phyloP scores from a whole-genome alignment of 2,888 invertebrate species.

The Apantesis nais region DNA sequence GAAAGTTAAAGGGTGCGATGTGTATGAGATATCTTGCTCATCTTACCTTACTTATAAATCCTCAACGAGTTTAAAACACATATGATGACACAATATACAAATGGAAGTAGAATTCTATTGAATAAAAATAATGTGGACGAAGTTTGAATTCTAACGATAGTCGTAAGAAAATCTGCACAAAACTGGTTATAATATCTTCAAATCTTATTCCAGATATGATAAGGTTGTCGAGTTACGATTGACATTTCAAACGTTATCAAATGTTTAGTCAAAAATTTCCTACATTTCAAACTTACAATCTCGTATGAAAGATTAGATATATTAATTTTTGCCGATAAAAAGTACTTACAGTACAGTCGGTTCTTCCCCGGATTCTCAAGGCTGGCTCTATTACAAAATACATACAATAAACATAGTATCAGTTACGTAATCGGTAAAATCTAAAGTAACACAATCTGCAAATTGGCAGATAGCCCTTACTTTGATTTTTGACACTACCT shows the following conservation, averaged over 20 bases:
- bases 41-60: too few relatives aligned
- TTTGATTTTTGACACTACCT: too few relatives aligned
- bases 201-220: neutral
- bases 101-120: neutral
- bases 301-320: neutral
- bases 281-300: neutral
- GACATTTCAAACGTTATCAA: neutral
- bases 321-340: neutral
- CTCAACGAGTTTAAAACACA: too few relatives aligned
- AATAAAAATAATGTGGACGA: neutral
- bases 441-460: too few relatives aligned
- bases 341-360: neutral
- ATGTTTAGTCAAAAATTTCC: neutral
- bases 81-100: too few relatives aligned
- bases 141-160: neutral
- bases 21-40: too few relatives aligned
- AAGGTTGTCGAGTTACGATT: neutral
- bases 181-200: neutral
- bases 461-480: too few relatives aligned
- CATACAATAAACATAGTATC: neutral
- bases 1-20: too few relatives aligned
- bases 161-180: neutral
- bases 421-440: too few relatives aligned
- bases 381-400: neutral
- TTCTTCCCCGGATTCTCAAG: neutral